Base-by-base conservation (phyloP, 2,797 vertebrate genomes). In the Hippoglossus hippoglossus region DNA sequence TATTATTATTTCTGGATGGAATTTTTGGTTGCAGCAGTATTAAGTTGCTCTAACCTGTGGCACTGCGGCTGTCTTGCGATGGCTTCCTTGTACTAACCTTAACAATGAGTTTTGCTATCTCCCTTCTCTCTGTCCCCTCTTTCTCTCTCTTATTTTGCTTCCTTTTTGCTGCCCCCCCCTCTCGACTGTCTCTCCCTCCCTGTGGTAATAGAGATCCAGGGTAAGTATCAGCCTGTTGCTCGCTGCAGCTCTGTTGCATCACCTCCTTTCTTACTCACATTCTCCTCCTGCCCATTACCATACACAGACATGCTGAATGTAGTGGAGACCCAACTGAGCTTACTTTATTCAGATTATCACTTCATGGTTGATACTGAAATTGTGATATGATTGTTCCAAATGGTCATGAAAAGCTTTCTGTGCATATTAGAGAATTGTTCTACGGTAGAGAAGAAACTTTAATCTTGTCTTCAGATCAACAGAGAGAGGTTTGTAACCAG, bases 31-130 rank as follows among this genome's bases (percentile, higher is more conserved):
- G 84, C 84, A 62, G 75, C 71, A 18, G 58, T 73, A 47, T 84
- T 85, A 69, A 76, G 89, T 92, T 92, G 89, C 89, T 89, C 84
- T 91, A 88, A 92, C 86, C 53, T 83, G 75, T 83, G 86, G 81
- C 85, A 84, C 71, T 82, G 78, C 90, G 92, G 93, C 91, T 81
- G 80, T 90, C 76, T 80, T 91, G 89, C 88, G 90, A 93, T 89
- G 86, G 89, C 91, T 93, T 91, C 73, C 68, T 92, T 82, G 75
- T 90, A 93, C 92, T 94, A 94, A 95, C 92, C 85, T 77, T 93
- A 94, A 94, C 92, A 89, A 85, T 88, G 64, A 89, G 91, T 89
- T 90, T 75, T 90, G 81, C 91, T 89, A 60, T 90, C 72, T 89
- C 81, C 46, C n/a, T 26, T 62, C 55, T 68, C 59, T 74, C 55